Evolutionary conservation across 23 tunicate species (phyloP), one percentile per base, ranked within the genome.

Genomic region (Phallusia fumigata): DNA sequence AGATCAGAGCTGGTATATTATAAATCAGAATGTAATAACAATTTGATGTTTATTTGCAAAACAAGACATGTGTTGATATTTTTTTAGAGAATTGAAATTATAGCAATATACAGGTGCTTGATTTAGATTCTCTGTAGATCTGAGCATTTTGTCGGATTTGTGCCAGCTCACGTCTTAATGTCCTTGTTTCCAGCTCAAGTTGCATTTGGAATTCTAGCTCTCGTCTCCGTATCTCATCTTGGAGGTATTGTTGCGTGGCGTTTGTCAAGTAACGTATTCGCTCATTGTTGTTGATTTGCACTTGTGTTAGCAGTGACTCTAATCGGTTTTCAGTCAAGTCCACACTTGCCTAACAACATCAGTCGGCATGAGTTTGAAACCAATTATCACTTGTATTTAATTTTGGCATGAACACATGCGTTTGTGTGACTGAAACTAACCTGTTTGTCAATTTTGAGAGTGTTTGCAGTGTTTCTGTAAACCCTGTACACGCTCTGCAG

Each of bases 151-250:
- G 64, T 34, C 72, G 78, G 22, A 92, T 32, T 53, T 87, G 88
- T 18, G 84, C 88, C 2, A 92, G 26, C 53, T 92, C 97, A 31
- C 97, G 88, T 22, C 75, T 44, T 33, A 92, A 36, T 32, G 97
- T 92, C 31, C 77, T 80, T 33, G 73, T 32, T 75, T 92, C 88
- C 53, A 82, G 58, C 74, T 84, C 85, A 75, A 87, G 65, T 47
- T 83, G 53, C 79, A 53, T 65, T 40, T 58, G 65, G 19, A 92
- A 16, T 18, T 77, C 49, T 35, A 79, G 49, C 30, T 86, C 90
- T 35, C 80, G 73, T 36, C 82, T 53, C 40, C 73, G 45, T 33
- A 74, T 64, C 31, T 83, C 84, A 19, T 50, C 75, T 30, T 49
- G 33, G 21, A 83, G 76, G 47, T 52, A 78, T 15, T 83, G 47